Base-by-base conservation (phyloP, 2,888 invertebrate species). In the Sarcophaga caerulescens region DNA sequence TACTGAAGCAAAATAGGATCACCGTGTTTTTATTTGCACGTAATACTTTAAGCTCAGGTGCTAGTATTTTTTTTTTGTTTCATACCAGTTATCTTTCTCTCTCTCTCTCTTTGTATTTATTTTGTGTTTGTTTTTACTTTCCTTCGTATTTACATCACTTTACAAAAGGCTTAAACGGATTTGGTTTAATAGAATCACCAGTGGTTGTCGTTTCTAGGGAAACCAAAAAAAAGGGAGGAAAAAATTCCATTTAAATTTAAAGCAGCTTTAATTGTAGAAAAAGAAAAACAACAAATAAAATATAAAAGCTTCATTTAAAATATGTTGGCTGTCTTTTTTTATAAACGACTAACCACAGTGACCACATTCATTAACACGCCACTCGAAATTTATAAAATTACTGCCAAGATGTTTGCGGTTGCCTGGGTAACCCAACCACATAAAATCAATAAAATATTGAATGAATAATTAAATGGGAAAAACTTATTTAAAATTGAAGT, bases 101-200 rank as follows among this genome's bases (percentile, higher is more conserved):
- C 1, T 35, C 52, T 52, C 52, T 14, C 17, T 52, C 17, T 52
- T 0, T 52, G 4, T 52, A 52, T 14, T 52, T 14, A 14, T 52
- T 52, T 52, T 14, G 14, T 52, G 8, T 52, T 12, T 52, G 52
- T 5, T 52, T 17, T 52, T 17, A 14, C 14, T 52, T 4, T 17
- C 52, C 52, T 35, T 35, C 35, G 14, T 47, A 68, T 47, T 68
- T 45, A 68, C 68, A 74, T 62, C 21, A 63, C 25, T 74, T 23
- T 25, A 63, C 52, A 74, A 74, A 75, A 57, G 57, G 59, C 35
- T 76, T 66, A 66, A 76, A 21, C 14, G 52, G 21, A 35, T 76
- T 76, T 44, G 12, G n/a, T 44, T 17, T 19, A 45, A 73, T 44
- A 60, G 19, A 17, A 25, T 12, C 6, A 44, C 3, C 14, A 73